Conservation (phyloP, 2,888 invertebrate species). For the Platycnemis pennipes region DNA sequence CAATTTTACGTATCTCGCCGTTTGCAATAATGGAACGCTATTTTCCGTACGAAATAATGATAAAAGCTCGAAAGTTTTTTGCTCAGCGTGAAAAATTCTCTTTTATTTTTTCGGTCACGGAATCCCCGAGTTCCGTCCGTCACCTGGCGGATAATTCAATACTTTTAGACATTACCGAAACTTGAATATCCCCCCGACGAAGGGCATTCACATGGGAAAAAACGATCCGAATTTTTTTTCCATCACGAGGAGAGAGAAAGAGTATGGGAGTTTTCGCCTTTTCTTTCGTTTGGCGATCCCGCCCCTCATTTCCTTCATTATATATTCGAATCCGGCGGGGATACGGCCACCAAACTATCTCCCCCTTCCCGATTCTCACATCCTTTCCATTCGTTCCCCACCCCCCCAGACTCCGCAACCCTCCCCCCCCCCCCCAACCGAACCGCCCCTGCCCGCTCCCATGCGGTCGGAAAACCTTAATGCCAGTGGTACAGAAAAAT, state of each 20-base stretch:
- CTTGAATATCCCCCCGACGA: neutral
- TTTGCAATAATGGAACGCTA: neutral
- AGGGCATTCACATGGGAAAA: neutral
- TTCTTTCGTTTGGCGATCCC: conserved; percentile 28
- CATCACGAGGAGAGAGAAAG: neutral
- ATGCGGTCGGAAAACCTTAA: conserved; percentile 43
- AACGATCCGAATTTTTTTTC: neutral
- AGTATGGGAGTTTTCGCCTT: conserved; percentile 26
- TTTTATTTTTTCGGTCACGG: conserved; percentile 1
- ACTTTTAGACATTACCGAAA: neutral
- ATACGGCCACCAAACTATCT: neutral
- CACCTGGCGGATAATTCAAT: neutral
- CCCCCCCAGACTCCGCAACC: neutral
- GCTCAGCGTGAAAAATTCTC: neutral
- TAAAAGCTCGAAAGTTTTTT: neutral
- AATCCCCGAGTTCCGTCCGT: neutral
- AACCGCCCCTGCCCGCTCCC: neutral
- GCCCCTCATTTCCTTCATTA: conserved; percentile 62
- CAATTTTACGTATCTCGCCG: neutral
- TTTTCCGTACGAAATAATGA: neutral
- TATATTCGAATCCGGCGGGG: conserved; percentile 52
- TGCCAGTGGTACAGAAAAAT: conserved; percentile 63
- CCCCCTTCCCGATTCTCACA: neutral
- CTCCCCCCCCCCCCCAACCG: neutral
- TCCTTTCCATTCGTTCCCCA: neutral